Evolutionary conservation across 2,797 vertebrate genomes (phyloP).

Genomic region (Sebastes flavidus): DNA sequence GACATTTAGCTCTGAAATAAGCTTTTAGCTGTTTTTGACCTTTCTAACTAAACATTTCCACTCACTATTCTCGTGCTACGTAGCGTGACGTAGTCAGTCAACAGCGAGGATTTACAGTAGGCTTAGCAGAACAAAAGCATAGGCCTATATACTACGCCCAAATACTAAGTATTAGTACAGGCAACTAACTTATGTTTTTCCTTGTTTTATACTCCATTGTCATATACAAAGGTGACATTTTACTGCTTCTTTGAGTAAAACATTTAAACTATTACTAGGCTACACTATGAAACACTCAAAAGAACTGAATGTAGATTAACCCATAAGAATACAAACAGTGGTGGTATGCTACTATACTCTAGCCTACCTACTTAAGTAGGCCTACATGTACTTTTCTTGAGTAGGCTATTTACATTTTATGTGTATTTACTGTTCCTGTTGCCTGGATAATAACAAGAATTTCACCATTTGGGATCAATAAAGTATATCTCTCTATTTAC

Average conservation of each 20-base stretch:
- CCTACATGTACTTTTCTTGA: no score
- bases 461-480: no score
- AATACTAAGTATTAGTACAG: background rate
- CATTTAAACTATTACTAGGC: background rate
- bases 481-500: no score
- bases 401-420: no score
- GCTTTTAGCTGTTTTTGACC: background rate
- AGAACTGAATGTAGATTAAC: background rate
- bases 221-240: background rate
- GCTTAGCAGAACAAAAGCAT: background rate
- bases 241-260: background rate
- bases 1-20: background rate
- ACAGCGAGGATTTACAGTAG: background rate
- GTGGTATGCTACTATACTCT: no score
- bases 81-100: background rate
- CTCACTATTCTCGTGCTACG: background rate
- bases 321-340: background rate
- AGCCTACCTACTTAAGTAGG: no score
- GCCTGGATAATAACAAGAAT: no score
- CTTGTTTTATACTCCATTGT: background rate
- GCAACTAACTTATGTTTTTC: background rate
- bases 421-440: no score
- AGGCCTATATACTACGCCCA: no score
- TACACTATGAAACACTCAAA: background rate
- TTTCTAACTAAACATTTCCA: background rate